phyloP scores from a whole-genome alignment of 2,113 vertebrate species.

The Phaethon lepturus region DNA sequence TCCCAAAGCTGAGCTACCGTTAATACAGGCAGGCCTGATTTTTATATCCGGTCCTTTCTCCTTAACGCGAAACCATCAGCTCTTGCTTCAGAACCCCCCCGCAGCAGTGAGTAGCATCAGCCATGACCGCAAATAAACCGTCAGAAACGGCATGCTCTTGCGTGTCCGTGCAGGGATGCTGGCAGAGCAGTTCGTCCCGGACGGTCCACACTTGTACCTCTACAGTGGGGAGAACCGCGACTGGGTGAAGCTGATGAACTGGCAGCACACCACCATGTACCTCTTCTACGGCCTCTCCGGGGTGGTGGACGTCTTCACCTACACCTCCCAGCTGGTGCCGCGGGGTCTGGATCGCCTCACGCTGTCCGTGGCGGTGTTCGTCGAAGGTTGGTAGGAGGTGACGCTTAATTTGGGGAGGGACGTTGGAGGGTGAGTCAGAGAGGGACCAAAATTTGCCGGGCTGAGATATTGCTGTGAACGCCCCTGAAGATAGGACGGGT shows the following conservation, averaged over 20 bases:
- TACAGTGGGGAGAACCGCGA: slow-evolving; percentile 23
- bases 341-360: slow-evolving; percentile 82
- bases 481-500: background rate
- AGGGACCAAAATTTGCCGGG: background rate
- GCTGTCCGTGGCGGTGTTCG: slow-evolving; percentile 83
- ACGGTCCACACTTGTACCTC: slow-evolving; percentile 89
- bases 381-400: slow-evolving; percentile 83
- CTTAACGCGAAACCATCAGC: background rate
- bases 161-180: slow-evolving; percentile 82
- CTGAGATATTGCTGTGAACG: background rate
- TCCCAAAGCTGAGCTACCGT: background rate
- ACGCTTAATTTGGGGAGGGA: accelerated
- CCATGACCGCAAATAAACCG: accelerated
- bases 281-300: slow-evolving; percentile 90
- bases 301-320: slow-evolving; percentile 76
- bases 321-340: slow-evolving; percentile 62
- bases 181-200: slow-evolving; percentile 93
- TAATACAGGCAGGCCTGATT: background rate
- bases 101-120: background rate
- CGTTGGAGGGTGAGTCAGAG: background rate
- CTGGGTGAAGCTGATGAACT: slow-evolving; percentile 97
- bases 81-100: background rate
- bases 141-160: background rate
- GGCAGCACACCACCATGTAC: slow-evolving; percentile 98
- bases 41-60: background rate